Conservation (phyloP, 2,797 vertebrate species). For the Buphagus erythrorhynchus region DNA sequence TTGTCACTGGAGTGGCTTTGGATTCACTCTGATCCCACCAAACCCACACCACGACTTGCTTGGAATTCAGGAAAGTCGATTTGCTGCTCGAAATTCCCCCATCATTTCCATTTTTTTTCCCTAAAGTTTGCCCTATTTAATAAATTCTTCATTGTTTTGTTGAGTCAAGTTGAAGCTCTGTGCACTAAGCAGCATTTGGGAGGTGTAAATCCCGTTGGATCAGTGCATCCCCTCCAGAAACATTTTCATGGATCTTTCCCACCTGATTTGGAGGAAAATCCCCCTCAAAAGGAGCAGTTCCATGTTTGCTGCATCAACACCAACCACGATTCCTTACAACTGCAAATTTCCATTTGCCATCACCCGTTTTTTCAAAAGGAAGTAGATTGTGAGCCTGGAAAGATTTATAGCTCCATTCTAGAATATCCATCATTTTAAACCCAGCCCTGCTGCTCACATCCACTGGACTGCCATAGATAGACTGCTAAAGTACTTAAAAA, state of each 20-base stretch:
- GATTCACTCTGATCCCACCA: not conserved
- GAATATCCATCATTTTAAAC: constrained; percentile 70
- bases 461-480: constrained; percentile 33
- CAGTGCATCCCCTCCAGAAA: not conserved
- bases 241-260: not conserved
- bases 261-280: not conserved
- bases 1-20: fast-evolving
- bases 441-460: not conserved
- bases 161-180: fast-evolving
- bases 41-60: not conserved
- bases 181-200: not conserved
- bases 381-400: constrained; percentile 20
- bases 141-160: not conserved
- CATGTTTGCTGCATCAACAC: not conserved
- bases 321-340: not conserved
- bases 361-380: not conserved
- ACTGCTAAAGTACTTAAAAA: constrained; percentile 72
- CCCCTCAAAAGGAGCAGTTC: not conserved
- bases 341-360: constrained; percentile 41
- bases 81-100: fast-evolving
- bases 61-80: not conserved
- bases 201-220: not conserved
- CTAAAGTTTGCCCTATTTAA: not conserved
- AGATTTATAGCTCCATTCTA: constrained; percentile 63
- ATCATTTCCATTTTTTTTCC: fast-evolving